A percentile compares a stretch with the other conserved stretches of the same genome.
Evolutionary conservation across 2,797 vertebrate genomes (phyloP).

Genomic region (Protosalanx chinensis): DNA sequence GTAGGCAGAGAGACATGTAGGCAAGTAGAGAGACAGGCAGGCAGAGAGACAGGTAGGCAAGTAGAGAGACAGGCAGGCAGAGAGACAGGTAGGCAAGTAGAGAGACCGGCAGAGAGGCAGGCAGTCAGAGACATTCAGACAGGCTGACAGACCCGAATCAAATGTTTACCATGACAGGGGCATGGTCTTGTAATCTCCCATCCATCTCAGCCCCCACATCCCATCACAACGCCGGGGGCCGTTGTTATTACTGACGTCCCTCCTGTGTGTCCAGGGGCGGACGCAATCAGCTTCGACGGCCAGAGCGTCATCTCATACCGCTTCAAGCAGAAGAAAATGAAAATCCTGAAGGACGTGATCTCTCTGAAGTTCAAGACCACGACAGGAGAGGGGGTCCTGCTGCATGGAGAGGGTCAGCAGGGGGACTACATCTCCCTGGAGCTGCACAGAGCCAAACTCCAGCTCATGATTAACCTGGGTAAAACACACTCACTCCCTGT

Average conservation of each 20-base stretch:
- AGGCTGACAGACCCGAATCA: background rate
- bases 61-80: no score
- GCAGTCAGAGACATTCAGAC: background rate
- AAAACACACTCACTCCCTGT: slow-evolving; percentile 10
- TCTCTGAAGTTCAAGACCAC: slow-evolving; percentile 89
- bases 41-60: no score
- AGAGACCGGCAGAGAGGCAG: background rate
- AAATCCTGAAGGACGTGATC: slow-evolving; percentile 89
- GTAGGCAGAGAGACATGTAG: no score
- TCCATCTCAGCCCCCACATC: no score
- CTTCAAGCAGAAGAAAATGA: slow-evolving; percentile 92
- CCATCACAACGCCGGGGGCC: no score
- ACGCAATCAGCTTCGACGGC: slow-evolving; percentile 94
- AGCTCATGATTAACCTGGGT: slow-evolving; percentile 92
- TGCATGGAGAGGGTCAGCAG: slow-evolving; percentile 94
- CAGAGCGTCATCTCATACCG: slow-evolving; percentile 87
- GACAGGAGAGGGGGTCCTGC: slow-evolving; percentile 85
- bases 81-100: background rate
- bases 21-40: no score
- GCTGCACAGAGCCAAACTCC: slow-evolving; percentile 81
- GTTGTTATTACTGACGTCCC: background rate
- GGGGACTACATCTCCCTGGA: slow-evolving; percentile 94
- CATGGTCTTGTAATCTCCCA: no score
- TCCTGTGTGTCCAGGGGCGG: slow-evolving; percentile 77
- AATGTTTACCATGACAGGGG: no score